These are phyloP conservation scores for Sebastes taczanowskii DNA, from an alignment of 2,797 vertebrate genomes.

Conservation along the genomic window DNA sequence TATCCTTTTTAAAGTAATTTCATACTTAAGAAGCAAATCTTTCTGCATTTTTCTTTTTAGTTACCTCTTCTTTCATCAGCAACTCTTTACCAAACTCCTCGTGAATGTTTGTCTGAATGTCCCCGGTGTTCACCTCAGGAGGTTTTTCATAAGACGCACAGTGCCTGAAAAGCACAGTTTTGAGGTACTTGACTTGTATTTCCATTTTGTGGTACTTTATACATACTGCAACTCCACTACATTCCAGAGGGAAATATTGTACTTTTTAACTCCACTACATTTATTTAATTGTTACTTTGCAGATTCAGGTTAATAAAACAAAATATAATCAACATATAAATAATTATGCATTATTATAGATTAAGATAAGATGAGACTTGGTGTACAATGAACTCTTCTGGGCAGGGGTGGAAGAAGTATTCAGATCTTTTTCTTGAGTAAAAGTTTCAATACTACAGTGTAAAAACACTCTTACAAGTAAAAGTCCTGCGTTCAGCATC, in stretches of 20 bases:
- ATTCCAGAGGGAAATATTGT: not conserved
- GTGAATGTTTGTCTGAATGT: constrained; percentile 14
- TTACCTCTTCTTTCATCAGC: constrained; percentile 82
- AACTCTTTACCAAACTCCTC: constrained; percentile 82
- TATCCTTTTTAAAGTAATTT: not conserved
- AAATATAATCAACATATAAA: too few relatives aligned
- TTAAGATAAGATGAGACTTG: too few relatives aligned
- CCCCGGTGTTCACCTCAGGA: not conserved
- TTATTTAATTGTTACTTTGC: not conserved
- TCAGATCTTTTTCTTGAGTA: too few relatives aligned
- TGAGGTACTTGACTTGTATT: not conserved
- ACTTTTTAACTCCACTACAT: not conserved
- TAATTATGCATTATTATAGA: too few relatives aligned
- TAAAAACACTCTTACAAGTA: too few relatives aligned
- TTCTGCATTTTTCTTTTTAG: not conserved
- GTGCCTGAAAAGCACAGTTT: constrained; percentile 39
- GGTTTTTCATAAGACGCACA: constrained; percentile 58
- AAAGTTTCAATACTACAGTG: too few relatives aligned
- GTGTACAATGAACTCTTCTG: too few relatives aligned
- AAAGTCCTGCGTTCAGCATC: too few relatives aligned
- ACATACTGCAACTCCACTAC: not conserved
- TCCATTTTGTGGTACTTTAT: not conserved
- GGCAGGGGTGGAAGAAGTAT: too few relatives aligned
- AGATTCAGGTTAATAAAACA: too few relatives aligned
- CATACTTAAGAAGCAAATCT: not conserved